Base-by-base conservation (phyloP, 2,797 vertebrate species). In the Prionace glauca region DNA sequence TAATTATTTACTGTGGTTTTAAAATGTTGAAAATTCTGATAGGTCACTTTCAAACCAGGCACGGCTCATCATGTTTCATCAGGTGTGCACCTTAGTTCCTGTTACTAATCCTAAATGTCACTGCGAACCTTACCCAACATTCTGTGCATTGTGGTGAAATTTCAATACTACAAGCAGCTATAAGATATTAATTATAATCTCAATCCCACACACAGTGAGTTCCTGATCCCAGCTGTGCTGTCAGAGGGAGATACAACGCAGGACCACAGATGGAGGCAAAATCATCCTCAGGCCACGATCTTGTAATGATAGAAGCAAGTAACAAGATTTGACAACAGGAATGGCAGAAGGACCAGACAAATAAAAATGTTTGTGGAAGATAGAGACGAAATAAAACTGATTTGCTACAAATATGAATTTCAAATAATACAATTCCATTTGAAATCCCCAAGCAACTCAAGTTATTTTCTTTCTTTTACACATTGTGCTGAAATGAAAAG, bases 161-260 rank as follows among this genome's bases (percentile, higher is more conserved):
- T 41, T 69, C 20, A 67, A 92, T 69, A n/a, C 67, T 41, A 41
- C n/a, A 92, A 41, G 29, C 62, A 92, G 62, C 69, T 92, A 11
- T 69, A 92, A 20, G 65, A 41, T 92, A 36, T 92, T 92, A 67
- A 92, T 92, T 92, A 92, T 92, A 69, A 69, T 69, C 90, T 69
- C 65, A 92, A 92, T 92, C n/a, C 90, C 62, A 92, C 90, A 92
- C 90, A 92, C 62, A 92, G 90, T 69, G 62, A 92, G 62, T 41
- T 69, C 65, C 65, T 91, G 88, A 91, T 65, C 60, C 29, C 60
- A 65, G 88, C 60, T 92, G 65, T 69, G 90, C 65, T 69, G 90
- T 41, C 65, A 69, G 90, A 41, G 65, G 90, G n/a, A 92, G 65
- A 92, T 92, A 92, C 10, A 92, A 92, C n/a, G 62, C 65, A 20